A percentile compares a stretch with the other conserved stretches of the same genome.
These are phyloP conservation scores for Carlito syrichta DNA, from an alignment of 2,113 vertebrate species.

Conservation along the genomic window DNA sequence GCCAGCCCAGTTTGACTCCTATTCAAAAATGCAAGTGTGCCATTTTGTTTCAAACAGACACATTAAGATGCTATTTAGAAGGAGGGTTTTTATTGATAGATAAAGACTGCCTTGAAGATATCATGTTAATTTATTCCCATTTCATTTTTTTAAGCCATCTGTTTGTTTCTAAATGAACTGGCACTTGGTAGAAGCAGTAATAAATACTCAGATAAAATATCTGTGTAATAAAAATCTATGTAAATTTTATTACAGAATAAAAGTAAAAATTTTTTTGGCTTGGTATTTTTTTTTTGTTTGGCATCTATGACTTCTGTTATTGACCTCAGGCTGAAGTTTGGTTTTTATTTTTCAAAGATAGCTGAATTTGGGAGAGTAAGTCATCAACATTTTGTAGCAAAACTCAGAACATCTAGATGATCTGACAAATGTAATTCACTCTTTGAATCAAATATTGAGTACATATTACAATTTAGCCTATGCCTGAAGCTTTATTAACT, in stretches of 20 bases:
- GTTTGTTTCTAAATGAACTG: not conserved
- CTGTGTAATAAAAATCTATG: not conserved
- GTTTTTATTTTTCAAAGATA: not conserved
- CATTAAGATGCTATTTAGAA: not conserved
- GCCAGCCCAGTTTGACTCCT: not conserved
- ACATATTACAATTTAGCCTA: slow-evolving; percentile 6
- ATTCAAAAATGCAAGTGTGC: not conserved
- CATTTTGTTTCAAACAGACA: not conserved
- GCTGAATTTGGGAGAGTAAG: not conserved
- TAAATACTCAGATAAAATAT: slow-evolving; percentile 29
- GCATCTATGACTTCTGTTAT: not conserved
- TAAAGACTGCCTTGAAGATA: not conserved
- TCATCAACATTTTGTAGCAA: slow-evolving; percentile 2
- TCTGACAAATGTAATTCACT: slow-evolving; percentile 14
- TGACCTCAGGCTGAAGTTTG: slow-evolving; percentile 9
- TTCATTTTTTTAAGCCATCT: slow-evolving; percentile 27
- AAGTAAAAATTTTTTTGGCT: not conserved
- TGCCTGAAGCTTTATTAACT: slow-evolving; percentile 48
- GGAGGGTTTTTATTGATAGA: not conserved
- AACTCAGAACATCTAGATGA: not conserved
- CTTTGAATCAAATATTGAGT: slow-evolving; percentile 36
- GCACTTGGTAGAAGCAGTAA: not conserved
- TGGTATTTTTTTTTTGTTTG: not conserved
- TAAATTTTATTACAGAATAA: not conserved
- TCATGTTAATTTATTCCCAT: slow-evolving; percentile 18